Evolutionary conservation across 2,888 invertebrate genomes (phyloP), one percentile per base, ranked within the genome.

Genomic region (Tanytarsus gracilentus): DNA sequence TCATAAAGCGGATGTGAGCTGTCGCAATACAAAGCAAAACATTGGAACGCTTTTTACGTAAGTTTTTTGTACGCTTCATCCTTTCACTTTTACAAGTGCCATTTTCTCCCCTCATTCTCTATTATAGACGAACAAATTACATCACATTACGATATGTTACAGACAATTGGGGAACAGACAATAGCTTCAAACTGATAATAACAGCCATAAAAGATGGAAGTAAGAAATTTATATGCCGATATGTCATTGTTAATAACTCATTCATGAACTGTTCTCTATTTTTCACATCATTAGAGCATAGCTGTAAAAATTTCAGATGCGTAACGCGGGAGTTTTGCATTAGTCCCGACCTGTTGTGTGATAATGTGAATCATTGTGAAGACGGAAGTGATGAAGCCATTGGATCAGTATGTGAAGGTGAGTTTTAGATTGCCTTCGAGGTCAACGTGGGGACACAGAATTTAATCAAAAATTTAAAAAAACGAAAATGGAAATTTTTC

Each of bases 201-300:
- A 94, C 94, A 64, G 90, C 92, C 67, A 89, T 93, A 71, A 94
- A 93, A 75, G 92, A 92, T 81, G 87, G 88, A 70, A 88, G 91
- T 92, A 25, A 25, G 55, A 29, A 5, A 44, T 48, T 29, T 48
- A 55, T 55, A 30, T 50, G 9, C 27, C 33, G 18, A 8, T 29
- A 16, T 16, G 1, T 23, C 27, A 6, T 39, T 36, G 18, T 16
- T 18, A 18, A 40, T 18, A 16, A 18, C 18, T 40, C 18, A 16
- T 23, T 44, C 44, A 44, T 44, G 8, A 44, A 44, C 8, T 58
- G 29, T 40, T 9, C 30, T 14, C 29, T 29, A 9, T n/a, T 44
- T 16, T 3, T 8, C 60, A 26, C 6, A 4, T 14, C 23, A 21
- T 64, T 82, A 89, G 90, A 89, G 71, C 89, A 90, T 71, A 83